phyloP scores from a whole-genome alignment of 2,797 vertebrate species.

The Micrastur ruficollis region DNA sequence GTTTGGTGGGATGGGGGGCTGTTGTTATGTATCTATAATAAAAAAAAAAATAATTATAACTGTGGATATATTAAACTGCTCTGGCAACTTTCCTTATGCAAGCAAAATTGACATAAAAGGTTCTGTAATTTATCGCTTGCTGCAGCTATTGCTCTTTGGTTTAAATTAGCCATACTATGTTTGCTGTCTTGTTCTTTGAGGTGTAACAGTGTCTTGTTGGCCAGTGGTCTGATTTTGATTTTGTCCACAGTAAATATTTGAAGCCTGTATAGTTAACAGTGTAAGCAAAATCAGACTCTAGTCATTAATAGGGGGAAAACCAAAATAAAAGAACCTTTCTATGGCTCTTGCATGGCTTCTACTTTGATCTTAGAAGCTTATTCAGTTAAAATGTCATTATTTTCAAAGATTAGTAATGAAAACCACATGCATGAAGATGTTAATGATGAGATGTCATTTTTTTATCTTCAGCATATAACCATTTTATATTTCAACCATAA shows the following conservation, averaged over 20 bases:
- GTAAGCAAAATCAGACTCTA: not conserved
- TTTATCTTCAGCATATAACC: not conserved
- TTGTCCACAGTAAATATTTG: not conserved
- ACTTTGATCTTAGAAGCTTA: not conserved
- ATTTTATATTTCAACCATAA: not conserved
- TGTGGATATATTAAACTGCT: not conserved
- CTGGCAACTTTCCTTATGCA: not conserved
- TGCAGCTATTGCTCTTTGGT: not conserved
- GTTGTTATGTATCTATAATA: not conserved
- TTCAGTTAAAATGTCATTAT: not conserved
- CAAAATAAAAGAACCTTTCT: not conserved
- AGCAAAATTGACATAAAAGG: not conserved
- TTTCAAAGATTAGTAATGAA: not conserved
- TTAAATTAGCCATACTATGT: not conserved
- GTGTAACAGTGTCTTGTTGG: not conserved
- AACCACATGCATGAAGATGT: not conserved
- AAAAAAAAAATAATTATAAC: not conserved
- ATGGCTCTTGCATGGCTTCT: not conserved
- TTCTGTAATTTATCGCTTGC: not conserved
- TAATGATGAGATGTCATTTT: not conserved
- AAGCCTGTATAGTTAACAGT: not conserved
- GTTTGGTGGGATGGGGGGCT: accelerated
- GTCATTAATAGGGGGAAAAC: not conserved
- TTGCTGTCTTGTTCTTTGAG: not conserved
- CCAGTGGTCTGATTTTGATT: not conserved